Base-by-base conservation (phyloP, 2,797 vertebrate species). In the Hoplostethus mediterraneus region DNA sequence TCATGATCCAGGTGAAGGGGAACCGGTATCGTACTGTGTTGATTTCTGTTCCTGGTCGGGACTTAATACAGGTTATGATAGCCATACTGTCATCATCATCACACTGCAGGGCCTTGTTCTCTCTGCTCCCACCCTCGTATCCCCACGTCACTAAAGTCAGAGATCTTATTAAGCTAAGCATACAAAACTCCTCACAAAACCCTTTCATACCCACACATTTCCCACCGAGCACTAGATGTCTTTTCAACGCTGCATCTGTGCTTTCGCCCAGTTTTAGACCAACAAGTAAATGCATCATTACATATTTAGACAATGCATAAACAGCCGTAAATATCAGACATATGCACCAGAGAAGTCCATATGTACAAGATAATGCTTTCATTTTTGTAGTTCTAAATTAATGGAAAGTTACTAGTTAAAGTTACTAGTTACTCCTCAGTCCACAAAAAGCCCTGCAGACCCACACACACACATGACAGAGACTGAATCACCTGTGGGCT, bases 91-190 rank as follows among this genome's bases (percentile, higher is more conserved):
- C 74, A 57, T 57, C 48, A 11, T 55, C 67, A 44, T 13, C 56
- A 68, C 79, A 77, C 76, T 75, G 73, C 63, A 52, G 60, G 59
- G 58, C 66, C 77, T 72, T 78, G 79, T 79, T 72, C 81, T 67
- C 14, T 58, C 63, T 9, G 33, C 68, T 63, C 21, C 44, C 57
- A 60, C 59, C 51, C n/a, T 67, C 51, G 2, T 53, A 6, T 63
- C 77, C 65, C 49, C 5, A 54, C 25, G 11, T 76, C 78, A 83
- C 55, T 45, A 4, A 67, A 48, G 13, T 47, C 21, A 47, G 36
- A 73, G 54, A 67, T 21, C 28, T 45, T 66, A 80, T 76, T 61
- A 54, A 12, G 62, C 17, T 31, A 6, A 71, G 53, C 21, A 21
- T 21, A 21, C 57, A 17, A 30, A 38, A 45, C 42, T 60, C 30